Conservation (phyloP, 2,797 vertebrate species). For the Cyprinodon diabolis region DNA sequence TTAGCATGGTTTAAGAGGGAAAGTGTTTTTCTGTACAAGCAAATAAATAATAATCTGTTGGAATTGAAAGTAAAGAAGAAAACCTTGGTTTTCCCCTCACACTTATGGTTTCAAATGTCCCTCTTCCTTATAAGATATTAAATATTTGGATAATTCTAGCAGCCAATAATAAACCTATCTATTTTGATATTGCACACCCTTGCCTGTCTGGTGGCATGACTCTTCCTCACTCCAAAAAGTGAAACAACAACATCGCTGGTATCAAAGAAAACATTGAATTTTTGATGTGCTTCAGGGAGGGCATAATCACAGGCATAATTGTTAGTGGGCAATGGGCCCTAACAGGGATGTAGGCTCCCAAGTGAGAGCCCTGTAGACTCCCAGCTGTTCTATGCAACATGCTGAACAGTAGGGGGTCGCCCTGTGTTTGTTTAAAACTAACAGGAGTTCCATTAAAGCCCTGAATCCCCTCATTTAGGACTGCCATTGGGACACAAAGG, state of each 20-base stretch:
- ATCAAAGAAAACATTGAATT: slow-evolving; percentile 39
- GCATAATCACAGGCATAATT: slow-evolving; percentile 54
- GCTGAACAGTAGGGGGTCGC: slow-evolving; percentile 82
- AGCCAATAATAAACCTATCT: slow-evolving; percentile 29
- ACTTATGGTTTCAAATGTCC: background rate
- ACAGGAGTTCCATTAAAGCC: slow-evolving; percentile 85
- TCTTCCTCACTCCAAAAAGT: slow-evolving; percentile 54
- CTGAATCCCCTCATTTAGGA: slow-evolving; percentile 85
- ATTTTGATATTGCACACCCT: background rate
- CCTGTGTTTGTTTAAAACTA: slow-evolving; percentile 86
- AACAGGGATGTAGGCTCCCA: slow-evolving; percentile 49
- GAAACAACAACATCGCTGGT: slow-evolving; percentile 29
- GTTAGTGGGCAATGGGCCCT: slow-evolving; percentile 50
- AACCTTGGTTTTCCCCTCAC: background rate
- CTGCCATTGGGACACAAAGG: slow-evolving; percentile 83
- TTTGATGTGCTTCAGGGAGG: slow-evolving; percentile 48
- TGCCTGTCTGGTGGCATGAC: slow-evolving; percentile 15
- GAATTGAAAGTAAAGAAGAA: background rate
- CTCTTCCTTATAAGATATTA: slow-evolving; percentile 5
- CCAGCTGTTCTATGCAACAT: slow-evolving; percentile 82
- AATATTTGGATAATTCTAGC: background rate
- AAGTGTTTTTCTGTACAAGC: no score
- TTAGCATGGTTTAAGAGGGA: no score
- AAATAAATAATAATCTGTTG: no score
- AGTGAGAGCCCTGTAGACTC: slow-evolving; percentile 64